Base-by-base conservation (phyloP, 2,797 vertebrate species). In the Peromyscus melanophrys region DNA sequence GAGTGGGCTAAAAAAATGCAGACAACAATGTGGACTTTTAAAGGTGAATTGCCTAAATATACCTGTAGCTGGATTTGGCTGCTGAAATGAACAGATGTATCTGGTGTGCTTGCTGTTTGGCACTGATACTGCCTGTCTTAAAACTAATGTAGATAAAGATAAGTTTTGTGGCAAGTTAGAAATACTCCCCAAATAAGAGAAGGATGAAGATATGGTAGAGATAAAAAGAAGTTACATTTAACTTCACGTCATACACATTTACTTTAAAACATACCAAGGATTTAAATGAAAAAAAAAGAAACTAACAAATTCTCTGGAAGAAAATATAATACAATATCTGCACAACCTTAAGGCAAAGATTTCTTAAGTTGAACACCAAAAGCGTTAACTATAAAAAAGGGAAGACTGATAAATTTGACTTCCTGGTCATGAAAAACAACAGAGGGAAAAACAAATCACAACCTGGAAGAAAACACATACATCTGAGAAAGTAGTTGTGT, bases 1-100 rank as follows among this genome's bases (percentile, higher is more conserved):
- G 77, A 95, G 55, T 93, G 78, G 49, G 29, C 83, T 92, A 85
- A 76, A 59, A 92, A 90, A 92, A 78, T n/a, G 49, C 55, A 95
- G 46, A 16, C 27, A 95, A 67, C 67, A 91, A 95, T 89, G 78
- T 11, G 2, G 57, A n/a, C 80, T 80, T 96, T 91, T 87, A 82
- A 90, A 94, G 63, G 78, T 89, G 19, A 94, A 84, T 73, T 61
- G 10, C 49, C 63, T 78, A 69, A 31, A 40, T 91, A 3, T 82
- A 88, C 29, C 43, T 91, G 17, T 80, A n/a, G 31, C 59, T 93
- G 52, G 25, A 69, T 63, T 83, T 75, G 67, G 40, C n/a, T 84
- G 31, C n/a, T 63, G 34, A 88, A 88, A 55, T n/a, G 37, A 52
- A 59, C 6, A 87, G n/a, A 87, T 67, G 4, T 80, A 25, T 71